Conservation (phyloP, 2,888 invertebrate genomes). For the Dicranocentrus wangi region DNA sequence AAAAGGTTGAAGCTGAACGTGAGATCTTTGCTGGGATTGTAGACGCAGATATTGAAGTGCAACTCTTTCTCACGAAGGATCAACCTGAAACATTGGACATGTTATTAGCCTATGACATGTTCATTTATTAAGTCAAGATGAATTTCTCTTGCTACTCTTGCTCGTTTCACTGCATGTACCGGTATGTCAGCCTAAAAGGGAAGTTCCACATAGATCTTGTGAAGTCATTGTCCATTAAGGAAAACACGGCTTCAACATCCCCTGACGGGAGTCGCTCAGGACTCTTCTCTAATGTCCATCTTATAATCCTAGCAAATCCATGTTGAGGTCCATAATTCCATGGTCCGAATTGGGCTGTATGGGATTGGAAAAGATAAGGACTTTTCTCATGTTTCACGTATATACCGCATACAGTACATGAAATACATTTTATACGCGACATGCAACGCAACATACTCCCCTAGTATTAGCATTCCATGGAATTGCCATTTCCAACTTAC, state of each 20-base stretch:
- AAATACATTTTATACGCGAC: no score
- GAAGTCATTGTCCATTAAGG: constrained; percentile 92
- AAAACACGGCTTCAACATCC: constrained; percentile 93
- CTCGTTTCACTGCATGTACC: constrained; percentile 63
- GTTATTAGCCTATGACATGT: constrained; percentile 13
- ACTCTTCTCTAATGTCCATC: constrained; percentile 92
- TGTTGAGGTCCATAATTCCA: constrained; percentile 97
- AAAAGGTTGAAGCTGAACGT: constrained; percentile 93
- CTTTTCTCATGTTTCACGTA: no score
- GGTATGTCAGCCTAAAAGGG: constrained; percentile 78
- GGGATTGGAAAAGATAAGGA: no score
- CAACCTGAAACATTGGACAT: constrained; percentile 80
- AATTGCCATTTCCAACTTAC: no score
- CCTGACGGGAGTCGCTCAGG: constrained; percentile 92
- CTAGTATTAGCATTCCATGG: no score
- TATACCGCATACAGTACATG: no score
- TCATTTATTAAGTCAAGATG: not conserved
- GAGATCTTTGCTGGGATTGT: constrained; percentile 93
- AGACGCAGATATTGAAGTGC: constrained; percentile 93
- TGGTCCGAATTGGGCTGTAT: constrained; percentile 92
- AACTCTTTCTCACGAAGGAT: constrained; percentile 92
- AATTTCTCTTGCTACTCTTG: not conserved
- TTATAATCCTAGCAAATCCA: constrained; percentile 93
- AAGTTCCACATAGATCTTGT: constrained; percentile 96
- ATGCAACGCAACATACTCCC: no score